Evolutionary conservation across 2,888 invertebrate species (phyloP).

Genomic region (Andricus quercusramuli): DNA sequence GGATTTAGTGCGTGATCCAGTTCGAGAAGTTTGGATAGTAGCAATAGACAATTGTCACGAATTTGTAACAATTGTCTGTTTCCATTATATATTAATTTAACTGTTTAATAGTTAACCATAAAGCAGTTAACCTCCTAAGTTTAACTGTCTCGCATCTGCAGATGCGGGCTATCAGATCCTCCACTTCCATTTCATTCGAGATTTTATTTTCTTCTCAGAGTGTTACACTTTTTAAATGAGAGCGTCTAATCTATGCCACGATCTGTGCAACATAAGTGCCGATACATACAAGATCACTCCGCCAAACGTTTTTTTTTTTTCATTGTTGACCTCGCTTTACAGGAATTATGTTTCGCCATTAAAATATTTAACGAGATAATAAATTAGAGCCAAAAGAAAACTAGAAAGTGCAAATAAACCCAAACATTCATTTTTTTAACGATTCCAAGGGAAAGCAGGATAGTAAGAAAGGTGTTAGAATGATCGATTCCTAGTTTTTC

Average conservation of each 20-base stretch:
- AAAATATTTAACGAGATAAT: not conserved
- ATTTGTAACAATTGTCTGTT: too few relatives aligned
- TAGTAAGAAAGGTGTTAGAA: not conserved
- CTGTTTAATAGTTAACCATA: not conserved
- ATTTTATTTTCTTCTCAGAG: not conserved
- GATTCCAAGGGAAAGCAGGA: slow-evolving; percentile 6
- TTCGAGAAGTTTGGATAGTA: not conserved
- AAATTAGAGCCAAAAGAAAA: slow-evolving; percentile 11
- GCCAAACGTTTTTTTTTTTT: not conserved
- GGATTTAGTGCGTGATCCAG: too few relatives aligned
- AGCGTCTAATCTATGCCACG: slow-evolving; percentile 22
- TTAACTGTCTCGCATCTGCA: not conserved
- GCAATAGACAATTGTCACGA: not conserved
- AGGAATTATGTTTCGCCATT: not conserved
- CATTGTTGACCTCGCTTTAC: slow-evolving; percentile 2
- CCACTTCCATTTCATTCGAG: not conserved
- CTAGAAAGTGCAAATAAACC: not conserved
- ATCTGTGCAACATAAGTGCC: slow-evolving; percentile 2
- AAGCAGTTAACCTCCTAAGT: not conserved
- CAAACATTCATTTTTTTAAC: not conserved
- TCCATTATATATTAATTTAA: too few relatives aligned
- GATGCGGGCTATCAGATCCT: not conserved
- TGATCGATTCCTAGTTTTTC: not conserved
- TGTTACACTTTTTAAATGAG: slow-evolving; percentile 13
- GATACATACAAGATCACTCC: not conserved